These are phyloP conservation scores for Theonella swinhoei DNA, from an alignment of 37 sponge, comb jelly and placozoan species.

Conservation along the genomic window DNA sequence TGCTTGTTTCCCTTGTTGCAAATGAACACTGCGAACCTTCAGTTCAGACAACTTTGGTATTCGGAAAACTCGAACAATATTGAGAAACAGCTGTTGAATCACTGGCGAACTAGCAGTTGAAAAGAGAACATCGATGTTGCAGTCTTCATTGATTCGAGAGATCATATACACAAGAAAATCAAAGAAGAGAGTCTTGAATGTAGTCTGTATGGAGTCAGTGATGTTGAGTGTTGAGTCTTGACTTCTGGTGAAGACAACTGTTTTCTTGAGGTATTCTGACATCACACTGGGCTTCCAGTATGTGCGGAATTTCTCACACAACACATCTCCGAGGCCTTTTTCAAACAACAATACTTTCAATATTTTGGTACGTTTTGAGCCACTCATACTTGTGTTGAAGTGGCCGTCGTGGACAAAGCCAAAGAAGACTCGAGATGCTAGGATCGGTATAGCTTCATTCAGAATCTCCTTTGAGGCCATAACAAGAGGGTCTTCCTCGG, in stretches of 20 bases:
- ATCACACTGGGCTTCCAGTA: constrained; percentile 79
- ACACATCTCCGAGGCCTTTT: constrained; percentile 55
- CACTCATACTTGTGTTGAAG: constrained; percentile 52
- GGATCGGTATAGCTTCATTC: constrained; percentile 38
- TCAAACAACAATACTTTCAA: constrained; percentile 47
- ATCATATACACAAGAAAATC: constrained; percentile 81
- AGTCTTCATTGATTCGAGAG: constrained; percentile 64
- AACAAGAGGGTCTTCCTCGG: constrained; percentile 26
- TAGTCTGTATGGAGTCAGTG: constrained; percentile 69
- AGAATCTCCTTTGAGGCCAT: constrained; percentile 20
- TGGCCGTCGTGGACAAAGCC: constrained; percentile 20
- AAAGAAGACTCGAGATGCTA: constrained; percentile 45
- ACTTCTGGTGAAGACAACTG: constrained; percentile 58
- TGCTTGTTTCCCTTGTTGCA: constrained; percentile 12
- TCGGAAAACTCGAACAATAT: constrained; percentile 43
- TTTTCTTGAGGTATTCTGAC: constrained; percentile 68
- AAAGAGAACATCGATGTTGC: constrained; percentile 69
- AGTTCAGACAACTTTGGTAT: constrained; percentile 64
- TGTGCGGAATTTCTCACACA: constrained; percentile 61
- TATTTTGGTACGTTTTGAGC: constrained; percentile 24
- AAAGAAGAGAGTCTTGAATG: constrained; percentile 64
- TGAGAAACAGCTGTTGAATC: constrained; percentile 54
- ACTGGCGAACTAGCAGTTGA: constrained; percentile 8
- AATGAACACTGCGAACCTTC: constrained; percentile 23
- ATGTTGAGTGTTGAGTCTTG: constrained; percentile 76